A percentile compares a stretch with the other conserved stretches of the same genome.
Conservation (phyloP, 2,888 invertebrate species). For the Eristalis arbustorum region DNA sequence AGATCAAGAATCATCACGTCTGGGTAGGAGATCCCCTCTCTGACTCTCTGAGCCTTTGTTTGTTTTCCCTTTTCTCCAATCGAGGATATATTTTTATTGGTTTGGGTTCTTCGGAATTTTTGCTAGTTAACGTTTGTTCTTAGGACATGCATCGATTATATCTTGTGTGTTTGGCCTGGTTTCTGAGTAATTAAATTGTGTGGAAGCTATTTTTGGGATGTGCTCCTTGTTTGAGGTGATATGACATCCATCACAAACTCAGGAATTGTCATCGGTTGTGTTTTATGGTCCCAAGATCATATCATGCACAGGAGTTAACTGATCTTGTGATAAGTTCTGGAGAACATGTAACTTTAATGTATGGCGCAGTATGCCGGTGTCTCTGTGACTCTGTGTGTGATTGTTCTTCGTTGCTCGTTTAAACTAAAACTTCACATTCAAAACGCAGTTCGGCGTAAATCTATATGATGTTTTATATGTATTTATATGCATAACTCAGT, state of each 20-base stretch:
- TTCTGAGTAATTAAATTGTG: constrained; percentile 67
- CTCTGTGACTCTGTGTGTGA: constrained; percentile 7
- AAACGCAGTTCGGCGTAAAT: not conserved
- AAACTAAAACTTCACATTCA: constrained; percentile 7
- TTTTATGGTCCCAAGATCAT: constrained; percentile 52
- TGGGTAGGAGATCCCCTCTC: not conserved
- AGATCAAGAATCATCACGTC: constrained; percentile 12
- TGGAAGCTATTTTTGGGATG: constrained; percentile 67
- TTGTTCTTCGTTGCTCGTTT: constrained; percentile 39
- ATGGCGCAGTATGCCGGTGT: not conserved
- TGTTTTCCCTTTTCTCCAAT: constrained; percentile 46
- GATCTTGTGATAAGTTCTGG: constrained; percentile 44
- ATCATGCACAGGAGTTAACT: constrained; percentile 58
- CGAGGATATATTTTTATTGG: constrained; percentile 68
- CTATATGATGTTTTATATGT: not conserved
- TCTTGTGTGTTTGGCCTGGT: constrained; percentile 60
- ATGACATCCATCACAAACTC: constrained; percentile 57
- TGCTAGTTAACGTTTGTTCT: constrained; percentile 65
- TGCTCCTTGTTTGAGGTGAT: constrained; percentile 63
- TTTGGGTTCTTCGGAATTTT: constrained; percentile 64
- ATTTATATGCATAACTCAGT: constrained; percentile 17
- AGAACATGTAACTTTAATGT: constrained; percentile 61
- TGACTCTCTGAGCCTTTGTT: constrained; percentile 5
- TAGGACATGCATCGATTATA: constrained; percentile 67
- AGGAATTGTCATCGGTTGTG: constrained; percentile 61